Percentiles rank a stretch among this genome's conserved stretches.
These are phyloP conservation scores for Pterocles burchelli DNA, from an alignment of 2,113 vertebrate species.

Conservation along the genomic window DNA sequence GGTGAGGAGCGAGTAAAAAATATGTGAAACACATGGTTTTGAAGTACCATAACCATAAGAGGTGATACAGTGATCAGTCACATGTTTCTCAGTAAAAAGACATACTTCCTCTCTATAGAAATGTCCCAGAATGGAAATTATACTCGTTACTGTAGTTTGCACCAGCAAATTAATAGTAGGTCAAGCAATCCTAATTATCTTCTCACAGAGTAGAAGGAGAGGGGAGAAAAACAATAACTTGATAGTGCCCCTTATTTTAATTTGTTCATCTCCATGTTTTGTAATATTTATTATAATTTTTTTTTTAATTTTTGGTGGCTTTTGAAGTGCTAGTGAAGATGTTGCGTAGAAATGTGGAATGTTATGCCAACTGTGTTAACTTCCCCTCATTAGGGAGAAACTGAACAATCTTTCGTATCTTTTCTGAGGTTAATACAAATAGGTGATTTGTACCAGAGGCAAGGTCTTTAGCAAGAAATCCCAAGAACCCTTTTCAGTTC, in stretches of 20 bases:
- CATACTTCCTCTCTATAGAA: neutral
- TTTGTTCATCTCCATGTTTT: constrained; percentile 10
- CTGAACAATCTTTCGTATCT: neutral
- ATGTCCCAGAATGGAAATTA: neutral
- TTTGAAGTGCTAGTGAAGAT: constrained; percentile 31
- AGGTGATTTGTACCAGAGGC: neutral
- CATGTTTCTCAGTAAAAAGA: neutral
- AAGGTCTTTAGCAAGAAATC: neutral
- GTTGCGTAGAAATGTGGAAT: neutral
- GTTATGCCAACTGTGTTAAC: neutral
- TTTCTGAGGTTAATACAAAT: constrained; percentile 8
- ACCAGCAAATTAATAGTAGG: neutral
- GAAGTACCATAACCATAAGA: neutral
- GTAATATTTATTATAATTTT: neutral
- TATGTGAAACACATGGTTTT: neutral
- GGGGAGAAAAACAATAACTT: neutral
- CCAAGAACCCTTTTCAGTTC: neutral
- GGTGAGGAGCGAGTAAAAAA: neutral
- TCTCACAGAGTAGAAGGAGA: neutral
- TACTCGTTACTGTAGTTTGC: neutral
- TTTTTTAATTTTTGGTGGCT: constrained; percentile 9
- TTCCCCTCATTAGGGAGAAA: constrained; percentile 31
- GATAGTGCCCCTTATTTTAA: neutral
- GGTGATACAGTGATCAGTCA: neutral
- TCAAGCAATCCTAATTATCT: neutral